Evolutionary conservation across 2,797 vertebrate genomes (phyloP).

Genomic region (Thripadectes ignobilis): DNA sequence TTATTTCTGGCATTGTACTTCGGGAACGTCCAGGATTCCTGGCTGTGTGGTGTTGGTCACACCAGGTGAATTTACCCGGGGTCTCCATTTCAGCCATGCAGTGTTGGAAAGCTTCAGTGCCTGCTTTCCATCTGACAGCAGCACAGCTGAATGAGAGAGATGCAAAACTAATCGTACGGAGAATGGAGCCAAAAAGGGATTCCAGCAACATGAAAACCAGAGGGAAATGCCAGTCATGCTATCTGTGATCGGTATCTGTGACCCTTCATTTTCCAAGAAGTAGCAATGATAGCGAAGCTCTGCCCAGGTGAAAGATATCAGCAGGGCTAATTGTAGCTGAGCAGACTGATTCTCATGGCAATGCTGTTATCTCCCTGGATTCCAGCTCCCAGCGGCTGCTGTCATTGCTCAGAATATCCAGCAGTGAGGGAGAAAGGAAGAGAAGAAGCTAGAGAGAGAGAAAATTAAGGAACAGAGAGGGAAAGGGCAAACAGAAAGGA

Average conservation of each 20-base stretch:
- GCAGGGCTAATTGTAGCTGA: constrained; percentile 59
- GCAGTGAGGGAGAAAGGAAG: not conserved
- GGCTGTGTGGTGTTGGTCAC: not conserved
- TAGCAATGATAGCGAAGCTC: constrained; percentile 26
- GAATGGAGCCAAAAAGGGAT: constrained; percentile 49
- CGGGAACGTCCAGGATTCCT: not conserved
- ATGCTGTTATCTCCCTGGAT: constrained; percentile 56
- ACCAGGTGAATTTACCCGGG: constrained; percentile 16
- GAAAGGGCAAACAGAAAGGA: not conserved
- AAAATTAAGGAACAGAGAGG: not conserved
- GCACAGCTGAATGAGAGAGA: constrained; percentile 21
- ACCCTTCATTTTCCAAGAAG: constrained; percentile 54
- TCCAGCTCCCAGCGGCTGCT: constrained; percentile 52
- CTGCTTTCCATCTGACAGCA: constrained; percentile 41
- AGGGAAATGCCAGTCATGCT: not conserved
- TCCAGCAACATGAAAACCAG: constrained; percentile 34
- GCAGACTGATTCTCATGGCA: constrained; percentile 36
- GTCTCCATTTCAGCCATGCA: not conserved
- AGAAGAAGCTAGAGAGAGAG: not conserved
- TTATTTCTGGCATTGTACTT: constrained; percentile 45
- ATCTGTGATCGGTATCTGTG: constrained; percentile 34
- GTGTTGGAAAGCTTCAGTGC: not conserved
- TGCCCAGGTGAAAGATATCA: constrained; percentile 63
- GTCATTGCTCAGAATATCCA: constrained; percentile 46
- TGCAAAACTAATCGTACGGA: not conserved